phyloP scores from a whole-genome alignment of 2,113 vertebrate genomes.

The Turnix velox region DNA sequence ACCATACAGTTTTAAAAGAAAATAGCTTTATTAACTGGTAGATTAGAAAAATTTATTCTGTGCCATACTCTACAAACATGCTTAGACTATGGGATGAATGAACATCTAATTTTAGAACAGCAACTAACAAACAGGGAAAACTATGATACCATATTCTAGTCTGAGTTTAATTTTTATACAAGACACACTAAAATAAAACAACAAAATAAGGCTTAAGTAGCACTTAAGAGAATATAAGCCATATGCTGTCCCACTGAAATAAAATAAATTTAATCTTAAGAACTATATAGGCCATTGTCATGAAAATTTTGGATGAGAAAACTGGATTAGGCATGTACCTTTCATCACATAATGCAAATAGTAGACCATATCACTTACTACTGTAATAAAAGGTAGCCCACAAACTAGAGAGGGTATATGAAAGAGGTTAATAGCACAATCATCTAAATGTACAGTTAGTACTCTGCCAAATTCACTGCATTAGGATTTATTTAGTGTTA shows the following conservation, averaged over 20 bases:
- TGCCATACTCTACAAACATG: neutral
- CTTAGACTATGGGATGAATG: neutral
- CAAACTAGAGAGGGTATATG: constrained; percentile 1
- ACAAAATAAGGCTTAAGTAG: neutral
- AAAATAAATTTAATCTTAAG: constrained; percentile 26
- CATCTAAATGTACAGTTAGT: neutral
- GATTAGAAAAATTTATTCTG: neutral
- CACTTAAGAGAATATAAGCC: neutral
- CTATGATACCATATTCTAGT: neutral
- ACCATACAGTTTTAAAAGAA: neutral
- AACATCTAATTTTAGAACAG: neutral
- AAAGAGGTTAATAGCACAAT: constrained; percentile 23
- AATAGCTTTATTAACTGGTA: neutral
- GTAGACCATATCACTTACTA: neutral
- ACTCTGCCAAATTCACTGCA: constrained; percentile 6
- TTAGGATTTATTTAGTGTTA: constrained; percentile 61
- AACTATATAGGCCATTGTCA: neutral
- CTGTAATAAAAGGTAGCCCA: constrained; percentile 35
- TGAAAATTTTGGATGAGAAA: constrained; percentile 6
- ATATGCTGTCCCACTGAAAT: neutral
- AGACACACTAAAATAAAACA: neutral
- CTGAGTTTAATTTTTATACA: neutral
- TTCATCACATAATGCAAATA: neutral
- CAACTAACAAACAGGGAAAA: neutral
- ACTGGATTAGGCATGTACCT: neutral